Evolutionary conservation across 2,797 vertebrate genomes (phyloP).

Genomic region (Sebastes vulpes): DNA sequence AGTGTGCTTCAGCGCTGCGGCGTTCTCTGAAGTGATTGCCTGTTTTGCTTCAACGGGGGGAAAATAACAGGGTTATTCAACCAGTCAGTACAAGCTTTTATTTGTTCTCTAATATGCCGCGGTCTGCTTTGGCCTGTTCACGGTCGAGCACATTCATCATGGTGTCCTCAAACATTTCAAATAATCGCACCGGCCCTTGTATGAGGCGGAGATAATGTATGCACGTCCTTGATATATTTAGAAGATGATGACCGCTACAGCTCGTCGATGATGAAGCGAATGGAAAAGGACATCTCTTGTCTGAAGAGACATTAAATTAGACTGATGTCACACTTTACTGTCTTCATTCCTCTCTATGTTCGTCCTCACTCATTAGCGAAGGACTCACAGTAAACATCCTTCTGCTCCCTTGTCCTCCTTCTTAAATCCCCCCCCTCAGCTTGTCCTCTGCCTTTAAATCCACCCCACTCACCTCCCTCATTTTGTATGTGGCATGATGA

Average conservation of each 20-base stretch:
- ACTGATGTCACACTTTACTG: slow-evolving; percentile 38
- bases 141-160: slow-evolving; percentile 14
- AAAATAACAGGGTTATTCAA: slow-evolving; percentile 28
- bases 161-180: slow-evolving; percentile 31
- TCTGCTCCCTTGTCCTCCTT: not conserved
- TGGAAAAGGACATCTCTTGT: slow-evolving; percentile 22
- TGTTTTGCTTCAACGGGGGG: slow-evolving; percentile 12
- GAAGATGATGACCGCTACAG: slow-evolving; percentile 17
- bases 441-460: slow-evolving; percentile 32
- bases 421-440: not conserved
- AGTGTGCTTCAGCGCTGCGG: slow-evolving; percentile 10
- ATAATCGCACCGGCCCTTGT: slow-evolving; percentile 7
- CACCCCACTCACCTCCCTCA: not conserved
- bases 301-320: slow-evolving; percentile 24
- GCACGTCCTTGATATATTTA: slow-evolving; percentile 48
- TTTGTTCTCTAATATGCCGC: slow-evolving; percentile 26
- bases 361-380: not conserved
- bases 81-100: slow-evolving; percentile 9
- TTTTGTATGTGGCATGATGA: slow-evolving; percentile 6
- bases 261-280: slow-evolving; percentile 15
- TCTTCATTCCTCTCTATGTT: slow-evolving; percentile 13
- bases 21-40: slow-evolving; percentile 39
- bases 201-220: slow-evolving; percentile 2
- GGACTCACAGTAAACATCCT: not conserved
- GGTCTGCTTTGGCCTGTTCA: not conserved